phyloP scores from a whole-genome alignment of 2,888 invertebrate genomes.

The Campoplex nolae region DNA sequence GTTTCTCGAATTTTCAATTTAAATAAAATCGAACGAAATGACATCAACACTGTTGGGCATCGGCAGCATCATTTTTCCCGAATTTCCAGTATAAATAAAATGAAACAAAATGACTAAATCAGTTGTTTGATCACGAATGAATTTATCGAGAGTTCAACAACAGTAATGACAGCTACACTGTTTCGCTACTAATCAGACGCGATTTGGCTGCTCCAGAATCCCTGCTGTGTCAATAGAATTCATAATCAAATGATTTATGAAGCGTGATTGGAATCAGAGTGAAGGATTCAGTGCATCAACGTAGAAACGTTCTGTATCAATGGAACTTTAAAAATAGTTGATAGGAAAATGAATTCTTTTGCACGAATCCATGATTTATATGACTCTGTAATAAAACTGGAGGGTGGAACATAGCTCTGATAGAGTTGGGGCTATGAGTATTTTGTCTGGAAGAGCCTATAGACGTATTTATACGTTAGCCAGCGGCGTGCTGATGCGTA shows the following conservation, averaged over 20 bases:
- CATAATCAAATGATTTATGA: too few relatives aligned
- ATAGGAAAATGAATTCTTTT: background rate
- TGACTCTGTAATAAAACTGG: background rate
- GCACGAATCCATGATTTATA: background rate
- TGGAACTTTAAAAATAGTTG: background rate
- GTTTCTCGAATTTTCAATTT: too few relatives aligned
- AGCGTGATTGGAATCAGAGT: too few relatives aligned
- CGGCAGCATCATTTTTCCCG: background rate
- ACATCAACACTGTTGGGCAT: too few relatives aligned
- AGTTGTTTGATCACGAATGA: background rate
- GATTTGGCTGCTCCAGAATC: too few relatives aligned
- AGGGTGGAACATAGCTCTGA: background rate
- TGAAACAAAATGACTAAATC: too few relatives aligned
- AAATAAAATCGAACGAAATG: too few relatives aligned
- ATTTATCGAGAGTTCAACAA: background rate
- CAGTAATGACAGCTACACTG: background rate
- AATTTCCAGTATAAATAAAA: too few relatives aligned
- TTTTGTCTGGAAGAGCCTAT: constrained; percentile 9
- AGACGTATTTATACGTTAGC: constrained; percentile 76
- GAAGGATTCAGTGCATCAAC: too few relatives aligned
- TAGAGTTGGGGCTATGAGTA: background rate
- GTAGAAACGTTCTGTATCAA: too few relatives aligned
- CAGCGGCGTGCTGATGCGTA: constrained; percentile 82
- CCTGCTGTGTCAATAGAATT: too few relatives aligned
- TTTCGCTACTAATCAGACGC: too few relatives aligned